phyloP scores from a whole-genome alignment of 1,140 invertebrate genomes.

The Gryllus bimaculatus region DNA sequence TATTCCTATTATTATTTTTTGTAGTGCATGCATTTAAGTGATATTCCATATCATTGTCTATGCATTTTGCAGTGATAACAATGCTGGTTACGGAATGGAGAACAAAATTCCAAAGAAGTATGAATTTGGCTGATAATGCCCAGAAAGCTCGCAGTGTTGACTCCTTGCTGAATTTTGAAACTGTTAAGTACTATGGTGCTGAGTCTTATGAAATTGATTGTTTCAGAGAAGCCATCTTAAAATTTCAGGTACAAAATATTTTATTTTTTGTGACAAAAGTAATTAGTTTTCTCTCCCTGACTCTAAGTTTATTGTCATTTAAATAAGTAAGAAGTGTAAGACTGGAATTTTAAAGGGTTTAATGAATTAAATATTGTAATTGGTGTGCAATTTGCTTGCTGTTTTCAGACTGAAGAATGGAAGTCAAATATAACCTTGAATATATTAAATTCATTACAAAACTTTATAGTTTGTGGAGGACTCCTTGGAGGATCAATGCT shows the following conservation, averaged over 20 bases:
- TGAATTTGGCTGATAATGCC: conserved; percentile 90
- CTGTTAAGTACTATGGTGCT: conserved; percentile 94
- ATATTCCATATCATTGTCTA: too few relatives aligned
- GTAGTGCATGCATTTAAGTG: too few relatives aligned
- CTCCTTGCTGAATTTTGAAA: conserved; percentile 95
- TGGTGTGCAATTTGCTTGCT: conserved; percentile 17
- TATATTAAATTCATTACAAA: conserved; percentile 82
- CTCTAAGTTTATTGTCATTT: neutral
- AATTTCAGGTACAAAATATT: conserved; percentile 56
- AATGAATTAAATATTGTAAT: neutral
- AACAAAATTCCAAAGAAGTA: conserved; percentile 82
- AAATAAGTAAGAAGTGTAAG: neutral
- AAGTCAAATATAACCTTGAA: conserved; percentile 74
- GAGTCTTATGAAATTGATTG: conserved; percentile 81
- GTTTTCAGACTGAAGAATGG: conserved; percentile 72
- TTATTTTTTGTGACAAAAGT: neutral
- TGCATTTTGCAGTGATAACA: conserved; percentile 56
- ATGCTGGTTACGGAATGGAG: conserved; percentile 90
- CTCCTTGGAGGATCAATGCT: conserved; percentile 78
- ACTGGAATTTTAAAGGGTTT: neutral
- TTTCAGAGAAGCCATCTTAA: conserved; percentile 70
- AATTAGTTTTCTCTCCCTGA: neutral
- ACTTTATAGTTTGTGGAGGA: conserved; percentile 78
- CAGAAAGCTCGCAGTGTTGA: conserved; percentile 86
- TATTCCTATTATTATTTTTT: too few relatives aligned